Base-by-base conservation (phyloP, 1,140 invertebrate genomes). In the Lordiphosa mommai region DNA sequence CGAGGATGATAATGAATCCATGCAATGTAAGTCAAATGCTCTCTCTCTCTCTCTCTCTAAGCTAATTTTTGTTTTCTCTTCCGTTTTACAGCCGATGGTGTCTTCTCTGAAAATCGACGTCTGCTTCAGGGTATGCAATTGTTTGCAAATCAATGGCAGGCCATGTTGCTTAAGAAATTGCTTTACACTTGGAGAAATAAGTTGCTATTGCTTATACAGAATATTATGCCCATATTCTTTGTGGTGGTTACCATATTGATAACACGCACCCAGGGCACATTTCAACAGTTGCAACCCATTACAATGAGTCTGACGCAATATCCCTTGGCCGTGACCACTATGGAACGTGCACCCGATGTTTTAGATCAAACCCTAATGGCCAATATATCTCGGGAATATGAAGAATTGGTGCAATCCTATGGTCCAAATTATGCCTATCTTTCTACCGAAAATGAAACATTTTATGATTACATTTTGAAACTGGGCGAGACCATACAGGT, bases 101-200 rank as follows among this genome's bases (percentile, higher is more conserved):
- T 59, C 6, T 74, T 88, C 13, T 47, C 70, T n/a, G 61, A 76
- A 8, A 70, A 70, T 13, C 48, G 48, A 1, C 58, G 63, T 0
- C 17, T 68, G 12, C 43, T 88, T 1, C 61, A 65, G 7, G 86
- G 86, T 4, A 29, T 51, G 14, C 38, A 77, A 37, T 34, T 88
- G 1, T 56, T 50, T 0, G 8, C 36, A 1, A 92, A 93, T 44
- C 93, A 94, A 76, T 91, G 92, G 70, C 87, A 88, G 20, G 93
- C 92, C 0, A 93, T 93, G 91, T 74, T 93, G 12, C 82, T 92
- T 17, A 94, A 94, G 67, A 91, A 92, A 48, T 68, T 90, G 2
- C 89, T 92, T 7, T 91, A 91, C 5, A 89, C 91, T 0, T 89
- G 89, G 44, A 88, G 92, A 27, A 92, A 91, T 23, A 92, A 92